Evolutionary conservation across 2,888 invertebrate species (phyloP).

Genomic region (Heliconius charithonia): DNA sequence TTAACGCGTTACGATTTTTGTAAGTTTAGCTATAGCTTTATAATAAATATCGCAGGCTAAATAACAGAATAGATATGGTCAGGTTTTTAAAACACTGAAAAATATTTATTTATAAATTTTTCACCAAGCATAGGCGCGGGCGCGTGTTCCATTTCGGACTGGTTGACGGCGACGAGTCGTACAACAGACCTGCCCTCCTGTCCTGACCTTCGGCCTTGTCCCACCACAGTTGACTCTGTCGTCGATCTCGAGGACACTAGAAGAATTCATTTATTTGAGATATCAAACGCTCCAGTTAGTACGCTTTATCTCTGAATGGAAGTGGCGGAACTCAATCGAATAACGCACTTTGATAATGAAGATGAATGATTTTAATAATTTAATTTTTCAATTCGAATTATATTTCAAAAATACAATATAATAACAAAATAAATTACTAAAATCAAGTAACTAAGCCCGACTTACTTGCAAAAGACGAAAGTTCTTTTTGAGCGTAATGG

Average conservation of each 20-base stretch:
- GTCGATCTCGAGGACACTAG: constrained; percentile 68
- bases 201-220: constrained; percentile 49
- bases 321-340: not conserved
- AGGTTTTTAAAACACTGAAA: not conserved
- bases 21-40: no score
- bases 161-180: constrained; percentile 70
- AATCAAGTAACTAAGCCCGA: constrained; percentile 23
- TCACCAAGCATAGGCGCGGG: constrained; percentile 68
- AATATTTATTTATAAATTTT: not conserved
- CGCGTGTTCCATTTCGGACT: constrained; percentile 63
- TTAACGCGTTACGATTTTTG: no score
- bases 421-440: not conserved
- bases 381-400: no score
- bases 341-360: not conserved
- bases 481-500: constrained; percentile 77
- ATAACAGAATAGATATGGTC: not conserved
- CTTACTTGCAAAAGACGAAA: constrained; percentile 72
- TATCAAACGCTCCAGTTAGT: not conserved
- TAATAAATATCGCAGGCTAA: no score
- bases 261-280: not conserved
- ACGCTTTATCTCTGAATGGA: no score
- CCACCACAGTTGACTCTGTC: constrained; percentile 54
- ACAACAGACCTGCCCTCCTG: constrained; percentile 63
- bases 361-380: not conserved
- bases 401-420: not conserved